Conservation (phyloP, 2,113 vertebrate genomes). For the Numenius arquata region DNA sequence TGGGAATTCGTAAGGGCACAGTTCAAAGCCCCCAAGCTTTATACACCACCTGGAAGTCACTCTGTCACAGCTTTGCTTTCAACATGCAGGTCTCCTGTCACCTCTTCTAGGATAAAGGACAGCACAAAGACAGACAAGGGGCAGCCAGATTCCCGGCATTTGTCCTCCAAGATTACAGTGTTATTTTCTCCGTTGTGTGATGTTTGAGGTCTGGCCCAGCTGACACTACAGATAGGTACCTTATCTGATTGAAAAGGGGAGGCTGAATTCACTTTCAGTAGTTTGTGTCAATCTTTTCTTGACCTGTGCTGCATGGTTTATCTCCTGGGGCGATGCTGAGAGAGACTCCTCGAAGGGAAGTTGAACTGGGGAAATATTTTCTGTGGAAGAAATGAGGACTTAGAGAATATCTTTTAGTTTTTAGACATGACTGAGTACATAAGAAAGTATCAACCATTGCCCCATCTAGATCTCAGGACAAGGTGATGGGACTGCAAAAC, state of each 20-base stretch:
- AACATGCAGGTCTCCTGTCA: not conserved
- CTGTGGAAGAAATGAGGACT: not conserved
- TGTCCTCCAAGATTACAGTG: not conserved
- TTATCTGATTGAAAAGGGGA: not conserved
- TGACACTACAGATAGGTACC: not conserved
- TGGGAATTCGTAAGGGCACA: constrained; percentile 14
- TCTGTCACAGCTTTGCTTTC: not conserved
- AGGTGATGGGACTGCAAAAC: not conserved
- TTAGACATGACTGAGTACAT: not conserved
- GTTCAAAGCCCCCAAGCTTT: not conserved
- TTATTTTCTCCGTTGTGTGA: not conserved
- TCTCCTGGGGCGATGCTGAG: not conserved
- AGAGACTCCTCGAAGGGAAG: not conserved
- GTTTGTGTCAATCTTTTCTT: not conserved
- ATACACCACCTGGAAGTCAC: not conserved
- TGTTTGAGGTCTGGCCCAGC: not conserved
- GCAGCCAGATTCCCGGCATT: not conserved
- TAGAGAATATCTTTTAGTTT: not conserved
- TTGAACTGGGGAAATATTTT: not conserved
- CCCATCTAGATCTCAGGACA: not conserved
- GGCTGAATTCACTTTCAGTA: not conserved
- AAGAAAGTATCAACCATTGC: not conserved
- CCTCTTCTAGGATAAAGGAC: not conserved
- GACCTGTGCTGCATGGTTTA: not conserved
- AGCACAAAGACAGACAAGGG: not conserved